Percentiles rank a stretch among this genome's conserved stretches.
Evolutionary conservation across 2,888 invertebrate species (phyloP).

Genomic region (Acanthosepion lycidas): DNA sequence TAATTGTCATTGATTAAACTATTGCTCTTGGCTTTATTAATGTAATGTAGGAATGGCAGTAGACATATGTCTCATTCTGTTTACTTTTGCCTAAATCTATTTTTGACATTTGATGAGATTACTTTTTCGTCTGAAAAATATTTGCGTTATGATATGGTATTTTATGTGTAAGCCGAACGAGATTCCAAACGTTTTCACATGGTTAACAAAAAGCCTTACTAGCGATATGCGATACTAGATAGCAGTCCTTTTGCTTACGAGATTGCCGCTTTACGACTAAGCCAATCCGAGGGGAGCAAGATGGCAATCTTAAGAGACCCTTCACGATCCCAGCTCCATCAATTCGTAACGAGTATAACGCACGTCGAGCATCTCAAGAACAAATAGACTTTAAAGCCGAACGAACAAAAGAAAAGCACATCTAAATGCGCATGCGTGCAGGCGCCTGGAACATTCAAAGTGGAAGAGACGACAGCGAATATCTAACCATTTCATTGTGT

Average conservation of each 20-base stretch:
- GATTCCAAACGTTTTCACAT: background rate
- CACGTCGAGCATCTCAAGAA: background rate
- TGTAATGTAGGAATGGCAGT: too few relatives aligned
- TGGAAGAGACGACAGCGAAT: background rate
- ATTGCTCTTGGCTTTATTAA: too few relatives aligned
- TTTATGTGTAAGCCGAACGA: background rate
- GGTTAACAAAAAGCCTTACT: too few relatives aligned
- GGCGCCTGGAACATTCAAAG: background rate
- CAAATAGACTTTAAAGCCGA: slow-evolving; percentile 33
- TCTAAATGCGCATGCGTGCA: background rate
- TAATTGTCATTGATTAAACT: too few relatives aligned
- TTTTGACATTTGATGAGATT: too few relatives aligned
- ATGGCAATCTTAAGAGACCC: background rate
- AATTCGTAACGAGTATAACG: slow-evolving; percentile 33
- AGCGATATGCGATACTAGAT: background rate
- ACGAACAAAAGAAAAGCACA: background rate
- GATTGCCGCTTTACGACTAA: background rate
- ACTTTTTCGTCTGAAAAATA: too few relatives aligned
- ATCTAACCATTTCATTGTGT: background rate
- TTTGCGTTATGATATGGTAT: too few relatives aligned
- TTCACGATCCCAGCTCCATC: slow-evolving; percentile 9
- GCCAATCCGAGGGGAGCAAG: background rate
- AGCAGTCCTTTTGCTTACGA: background rate
- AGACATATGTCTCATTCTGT: too few relatives aligned
- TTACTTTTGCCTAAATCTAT: too few relatives aligned